Base-by-base conservation (phyloP, 2,888 invertebrate species). In the Agrenia bidenticulata region DNA sequence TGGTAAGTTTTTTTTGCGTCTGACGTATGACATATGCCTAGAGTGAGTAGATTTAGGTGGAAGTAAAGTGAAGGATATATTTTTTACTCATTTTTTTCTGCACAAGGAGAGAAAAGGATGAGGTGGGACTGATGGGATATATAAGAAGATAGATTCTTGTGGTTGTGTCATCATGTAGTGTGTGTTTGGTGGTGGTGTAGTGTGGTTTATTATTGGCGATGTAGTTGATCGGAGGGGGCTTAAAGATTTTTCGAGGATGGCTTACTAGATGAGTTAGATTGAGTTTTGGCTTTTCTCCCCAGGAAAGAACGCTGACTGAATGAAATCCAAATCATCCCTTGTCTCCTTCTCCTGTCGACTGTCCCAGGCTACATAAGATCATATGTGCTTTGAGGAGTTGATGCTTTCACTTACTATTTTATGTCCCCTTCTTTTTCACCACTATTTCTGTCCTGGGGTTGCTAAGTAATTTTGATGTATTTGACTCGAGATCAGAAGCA, bases 221-320 rank as follows among this genome's bases (percentile, higher is more conserved):
- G 45, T 24, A 51, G 51, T 51, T 51, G 51, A 51, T 51, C 24
- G 51, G 24, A 51, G 51, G 37, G 24, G 54, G 54, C 54, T 54
- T 54, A 54, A 26, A 32, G 54, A 54, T 54, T 54, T 54, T 45
- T 54, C 32, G n/a, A n/a, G 32, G 27, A 24, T 32, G 32, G 23
- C 54, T 32, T 32, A 54, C 32, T 17, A 54, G 54, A 54, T 54
- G 54, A 54, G 54, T 32, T 32, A 54, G 54, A 54, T 54, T 54
- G 54, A 54, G 54, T 54, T 54, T 54, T 54, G 54, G 54, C 54
- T 54, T 54, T 54, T 54, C 37, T 32, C 27, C 27, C 32, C 51
- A 51, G 51, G 51, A 51, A 68, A 64, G 65, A 63, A 65, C 65
- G 69, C 65, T 65, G 69, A 69, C 69, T 64, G 69, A 69, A 65